phyloP scores from a whole-genome alignment of 2,113 vertebrate genomes.

The Semicossyphus pulcher region DNA sequence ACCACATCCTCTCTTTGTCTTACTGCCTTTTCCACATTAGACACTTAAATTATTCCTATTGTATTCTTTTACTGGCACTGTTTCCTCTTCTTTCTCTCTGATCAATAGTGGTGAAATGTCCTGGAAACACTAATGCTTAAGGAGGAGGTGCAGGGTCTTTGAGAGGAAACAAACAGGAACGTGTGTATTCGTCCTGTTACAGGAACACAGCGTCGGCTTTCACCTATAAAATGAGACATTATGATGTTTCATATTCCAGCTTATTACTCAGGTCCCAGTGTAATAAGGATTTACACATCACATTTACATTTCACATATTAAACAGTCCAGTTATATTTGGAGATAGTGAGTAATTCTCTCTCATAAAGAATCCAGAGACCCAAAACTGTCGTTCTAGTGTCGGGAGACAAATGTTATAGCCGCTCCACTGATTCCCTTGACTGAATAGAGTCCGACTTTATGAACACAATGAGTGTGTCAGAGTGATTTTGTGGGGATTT shows the following conservation, averaged over 20 bases:
- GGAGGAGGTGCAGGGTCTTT: conserved; percentile 36
- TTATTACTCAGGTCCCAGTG: conserved; percentile 15
- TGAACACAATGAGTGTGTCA: conserved; percentile 66
- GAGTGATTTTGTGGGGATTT: conserved; percentile 70
- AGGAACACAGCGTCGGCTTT: conserved; percentile 22
- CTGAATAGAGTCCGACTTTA: conserved; percentile 66
- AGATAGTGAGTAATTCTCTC: conserved; percentile 50
- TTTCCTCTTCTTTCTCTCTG: conserved; percentile 47
- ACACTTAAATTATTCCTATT: conserved; percentile 33
- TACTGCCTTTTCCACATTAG: conserved; percentile 56
- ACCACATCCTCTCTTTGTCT: conserved; percentile 43
- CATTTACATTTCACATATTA: conserved; percentile 37
- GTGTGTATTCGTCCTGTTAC: background rate
- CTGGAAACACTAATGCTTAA: conserved; percentile 58
- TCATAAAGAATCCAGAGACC: conserved; percentile 63
- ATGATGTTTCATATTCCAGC: conserved; percentile 7
- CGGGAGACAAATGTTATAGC: conserved; percentile 61
- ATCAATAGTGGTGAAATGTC: conserved; percentile 50
- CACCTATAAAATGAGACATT: conserved; percentile 7
- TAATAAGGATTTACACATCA: conserved; percentile 34
- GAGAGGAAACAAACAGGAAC: conserved; percentile 13
- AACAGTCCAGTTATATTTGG: conserved; percentile 37
- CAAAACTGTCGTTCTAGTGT: conserved; percentile 59
- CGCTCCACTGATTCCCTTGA: conserved; percentile 56
- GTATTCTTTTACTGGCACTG: conserved; percentile 25